These are phyloP conservation scores for Apogon talboti DNA, from an alignment of 2,797 vertebrate species.

Conservation along the genomic window DNA sequence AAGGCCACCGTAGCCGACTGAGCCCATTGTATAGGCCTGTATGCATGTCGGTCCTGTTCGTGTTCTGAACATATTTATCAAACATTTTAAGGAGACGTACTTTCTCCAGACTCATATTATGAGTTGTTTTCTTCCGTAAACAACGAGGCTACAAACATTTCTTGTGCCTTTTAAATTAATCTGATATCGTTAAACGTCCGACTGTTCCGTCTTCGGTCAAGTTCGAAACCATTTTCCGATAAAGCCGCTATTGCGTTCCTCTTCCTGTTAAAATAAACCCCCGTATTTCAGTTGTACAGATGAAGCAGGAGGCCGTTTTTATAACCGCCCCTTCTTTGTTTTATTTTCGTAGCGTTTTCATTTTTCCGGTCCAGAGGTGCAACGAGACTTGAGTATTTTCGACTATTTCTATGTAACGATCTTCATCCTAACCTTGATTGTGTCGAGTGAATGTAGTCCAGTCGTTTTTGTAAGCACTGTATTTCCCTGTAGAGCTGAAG, in stretches of 20 bases:
- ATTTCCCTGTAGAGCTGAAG: slow-evolving; percentile 71
- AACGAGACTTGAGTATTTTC: slow-evolving; percentile 16
- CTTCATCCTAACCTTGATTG: slow-evolving; percentile 60
- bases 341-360: background rate
- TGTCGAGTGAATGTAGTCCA: slow-evolving; percentile 76
- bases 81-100: no score
- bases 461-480: slow-evolving; percentile 74
- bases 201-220: background rate
- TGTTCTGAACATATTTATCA: background rate
- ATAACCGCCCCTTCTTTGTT: slow-evolving; percentile 38
- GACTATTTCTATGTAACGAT: slow-evolving; percentile 40
- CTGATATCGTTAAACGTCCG: background rate
- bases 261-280: background rate
- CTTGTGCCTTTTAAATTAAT: background rate
- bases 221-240: background rate
- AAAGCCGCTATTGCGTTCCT: background rate
- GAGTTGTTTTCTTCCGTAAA: background rate
- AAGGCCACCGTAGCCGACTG: background rate
- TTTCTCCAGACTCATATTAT: background rate
- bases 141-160: background rate
- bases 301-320: background rate
- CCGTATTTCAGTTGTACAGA: slow-evolving; percentile 13
- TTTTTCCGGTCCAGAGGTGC: slow-evolving; percentile 28
- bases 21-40: background rate
- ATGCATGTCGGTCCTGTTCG: background rate